Base-by-base conservation (phyloP, 2,113 vertebrate genomes). In the Aegithalos caudatus region DNA sequence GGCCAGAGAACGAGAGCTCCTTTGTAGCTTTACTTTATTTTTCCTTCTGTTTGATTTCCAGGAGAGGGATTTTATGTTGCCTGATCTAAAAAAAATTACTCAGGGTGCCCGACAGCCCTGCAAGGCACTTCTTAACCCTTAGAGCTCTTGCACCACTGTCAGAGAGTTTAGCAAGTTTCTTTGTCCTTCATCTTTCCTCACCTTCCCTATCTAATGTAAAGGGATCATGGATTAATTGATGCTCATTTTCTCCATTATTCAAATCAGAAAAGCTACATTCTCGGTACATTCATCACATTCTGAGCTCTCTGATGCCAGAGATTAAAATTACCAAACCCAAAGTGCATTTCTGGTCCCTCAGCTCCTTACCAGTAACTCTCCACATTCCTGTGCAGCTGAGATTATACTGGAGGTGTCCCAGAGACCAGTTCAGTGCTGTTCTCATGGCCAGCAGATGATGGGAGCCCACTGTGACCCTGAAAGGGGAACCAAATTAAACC, bases 31-130 rank as follows among this genome's bases (percentile, higher is more conserved):
- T 94, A 54, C 92, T 96, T 90, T 50, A 92, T 27, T 86, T 95
- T 97, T 96, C 86, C 77, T 86, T 91, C 80, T 90, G 29, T 86
- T 92, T 91, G 95, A 92, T 92, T 95, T 96, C 86, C 92, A 94
- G 86, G 60, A 78, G n/a, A 72, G 62, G 76, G 27, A 88, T 90
- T 97, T 93, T 91, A 67, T 64, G 37, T 67, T 88, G 86, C 44
- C 47, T 88, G 25, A 7, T 83, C 88, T 2, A 31, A 86, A 88
- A 47, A 48, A 69, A 77, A 31, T 40, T 61, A 35, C 64, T 69
- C 18, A 58, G 86, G 76, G 76, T 92, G 71, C 82, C 71, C 40
- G 2, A 66, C 67, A 77, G 58, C 71, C 47, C 44, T 66, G 47
- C 33, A 12, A 88, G 56, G 44, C 62, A 11, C 20, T 88, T 58